phyloP scores from a whole-genome alignment of 2,113 vertebrate species.

The Clarias batrachus region DNA sequence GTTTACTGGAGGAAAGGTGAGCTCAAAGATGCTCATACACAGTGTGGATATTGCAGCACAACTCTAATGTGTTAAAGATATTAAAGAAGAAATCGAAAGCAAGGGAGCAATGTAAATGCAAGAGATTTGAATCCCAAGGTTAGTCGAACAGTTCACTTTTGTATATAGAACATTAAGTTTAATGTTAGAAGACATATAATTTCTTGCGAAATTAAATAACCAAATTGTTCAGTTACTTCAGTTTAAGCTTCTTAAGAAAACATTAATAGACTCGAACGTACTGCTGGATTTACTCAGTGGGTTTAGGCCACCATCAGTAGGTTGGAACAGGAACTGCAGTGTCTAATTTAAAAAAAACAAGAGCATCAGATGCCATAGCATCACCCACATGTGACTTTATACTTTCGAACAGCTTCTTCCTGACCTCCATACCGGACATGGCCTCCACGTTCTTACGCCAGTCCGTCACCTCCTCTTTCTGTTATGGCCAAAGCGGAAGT shows the following conservation, averaged over 20 bases:
- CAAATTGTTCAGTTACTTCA: not conserved
- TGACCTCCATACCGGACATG: constrained; percentile 70
- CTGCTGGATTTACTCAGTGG: constrained; percentile 19
- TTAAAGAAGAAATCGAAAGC: not conserved
- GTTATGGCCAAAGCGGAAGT: not conserved
- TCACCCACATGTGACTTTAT: not conserved
- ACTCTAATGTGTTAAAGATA: too few species aligned
- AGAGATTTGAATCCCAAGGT: not conserved
- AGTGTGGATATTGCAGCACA: not conserved
- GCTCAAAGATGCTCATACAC: not conserved
- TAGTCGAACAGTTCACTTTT: not conserved
- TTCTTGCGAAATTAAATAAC: not conserved
- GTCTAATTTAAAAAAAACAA: not conserved
- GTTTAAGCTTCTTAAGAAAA: not conserved
- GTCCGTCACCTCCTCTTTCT: constrained; percentile 66
- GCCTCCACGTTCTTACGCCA: constrained; percentile 72
- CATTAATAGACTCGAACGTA: not conserved
- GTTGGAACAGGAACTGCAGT: constrained; percentile 28
- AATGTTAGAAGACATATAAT: not conserved
- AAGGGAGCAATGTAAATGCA: not conserved
- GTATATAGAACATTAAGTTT: not conserved
- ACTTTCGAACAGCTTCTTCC: constrained; percentile 65
- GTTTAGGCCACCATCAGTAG: constrained; percentile 19
- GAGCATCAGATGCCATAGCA: not conserved
- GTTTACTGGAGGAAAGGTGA: constrained; percentile 39